These are phyloP conservation scores for Lophius piscatorius DNA, from an alignment of 2,113 vertebrate species.

Conservation along the genomic window DNA sequence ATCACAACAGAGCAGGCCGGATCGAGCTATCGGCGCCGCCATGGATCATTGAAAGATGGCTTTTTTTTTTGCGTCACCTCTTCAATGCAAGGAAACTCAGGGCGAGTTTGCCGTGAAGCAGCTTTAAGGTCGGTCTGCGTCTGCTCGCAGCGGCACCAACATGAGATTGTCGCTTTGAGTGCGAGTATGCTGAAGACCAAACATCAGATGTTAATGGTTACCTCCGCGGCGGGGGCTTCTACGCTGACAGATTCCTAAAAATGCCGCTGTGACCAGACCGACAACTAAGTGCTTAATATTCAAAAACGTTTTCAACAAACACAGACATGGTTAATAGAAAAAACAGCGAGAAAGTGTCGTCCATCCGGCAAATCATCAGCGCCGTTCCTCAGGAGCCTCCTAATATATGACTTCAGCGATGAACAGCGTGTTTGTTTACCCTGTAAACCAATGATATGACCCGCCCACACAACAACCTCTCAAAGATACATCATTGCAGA, in stretches of 20 bases:
- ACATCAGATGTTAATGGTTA: slow-evolving; percentile 32
- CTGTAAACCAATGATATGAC: slow-evolving; percentile 82
- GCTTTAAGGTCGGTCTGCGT: slow-evolving; percentile 56
- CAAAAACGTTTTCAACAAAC: slow-evolving; percentile 73
- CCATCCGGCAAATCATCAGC: slow-evolving; percentile 51
- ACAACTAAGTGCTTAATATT: slow-evolving; percentile 80
- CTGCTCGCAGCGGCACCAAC: slow-evolving; percentile 50
- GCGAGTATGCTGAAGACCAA: slow-evolving; percentile 39
- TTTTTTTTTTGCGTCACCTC: slow-evolving; percentile 48
- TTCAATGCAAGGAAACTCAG: slow-evolving; percentile 35
- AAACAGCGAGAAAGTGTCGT: slow-evolving; percentile 74
- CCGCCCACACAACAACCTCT: slow-evolving; percentile 51
- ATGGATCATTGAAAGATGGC: slow-evolving; percentile 61
- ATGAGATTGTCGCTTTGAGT: slow-evolving; percentile 74
- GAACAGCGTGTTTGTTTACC: slow-evolving; percentile 75
- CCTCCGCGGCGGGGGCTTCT: slow-evolving; percentile 35
- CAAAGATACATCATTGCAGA: slow-evolving; percentile 66
- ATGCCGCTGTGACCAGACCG: slow-evolving; percentile 67
- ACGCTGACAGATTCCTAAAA: slow-evolving; percentile 48
- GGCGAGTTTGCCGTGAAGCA: slow-evolving; percentile 53
- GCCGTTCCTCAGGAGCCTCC: slow-evolving; percentile 48
- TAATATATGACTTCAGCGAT: slow-evolving; percentile 64
- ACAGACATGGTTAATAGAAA: slow-evolving; percentile 78
- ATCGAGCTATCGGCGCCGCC: slow-evolving; percentile 15
- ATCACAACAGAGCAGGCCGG: slow-evolving; percentile 47